Base-by-base conservation (phyloP, 1,140 invertebrate species). In the Trypoxylus dichotomus region DNA sequence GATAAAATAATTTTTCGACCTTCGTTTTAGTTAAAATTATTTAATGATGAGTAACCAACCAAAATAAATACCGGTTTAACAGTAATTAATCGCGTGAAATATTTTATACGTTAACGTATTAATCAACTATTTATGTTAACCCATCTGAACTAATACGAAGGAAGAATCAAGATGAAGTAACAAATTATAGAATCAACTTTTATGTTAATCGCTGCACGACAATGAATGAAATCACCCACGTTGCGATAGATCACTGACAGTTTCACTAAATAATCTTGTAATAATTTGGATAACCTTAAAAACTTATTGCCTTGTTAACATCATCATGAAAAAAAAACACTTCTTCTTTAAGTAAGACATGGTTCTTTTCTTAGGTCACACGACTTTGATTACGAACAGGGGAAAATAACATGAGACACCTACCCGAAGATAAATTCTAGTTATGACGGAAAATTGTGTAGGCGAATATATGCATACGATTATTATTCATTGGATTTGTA, bases 381-480 rank as follows among this genome's bases (percentile, higher is more conserved):
- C 0, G 10, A 37, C 10, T 37, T 37, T 37, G 32, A 37, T 37
- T 37, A 37, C 5, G 10, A 37, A 8, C 32, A 8, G 32, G 10
- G 10, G 10, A 47, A 13, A n/a, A 8, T 6, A 3, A 19, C 19
- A 27, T 63, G 24, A 24, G 6, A 63, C 60, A 11, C 60, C 60
- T 19, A 63, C 10, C 60, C 11, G 21, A 63, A 63, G 19, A 3
- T 19, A 63, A 27, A 63, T 63, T 63, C 15, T n/a, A 63, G 2
- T 24, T 63, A 19, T 25, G 3, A 24, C 21, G 21, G 19, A 24
- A 24, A 19, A 63, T 8, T 63, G 10, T 3, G 60, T 24, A 19
- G 60, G 60, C 60, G 60, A 63, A 19, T 63, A 63, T 68, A 19
- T n/a, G 21, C 25, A 68, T 68, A 68, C 27, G 60, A 68, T 68